Percentiles rank a stretch among this genome's conserved stretches.
Conservation (phyloP, 2,888 invertebrate species). For the Aromia moschata region DNA sequence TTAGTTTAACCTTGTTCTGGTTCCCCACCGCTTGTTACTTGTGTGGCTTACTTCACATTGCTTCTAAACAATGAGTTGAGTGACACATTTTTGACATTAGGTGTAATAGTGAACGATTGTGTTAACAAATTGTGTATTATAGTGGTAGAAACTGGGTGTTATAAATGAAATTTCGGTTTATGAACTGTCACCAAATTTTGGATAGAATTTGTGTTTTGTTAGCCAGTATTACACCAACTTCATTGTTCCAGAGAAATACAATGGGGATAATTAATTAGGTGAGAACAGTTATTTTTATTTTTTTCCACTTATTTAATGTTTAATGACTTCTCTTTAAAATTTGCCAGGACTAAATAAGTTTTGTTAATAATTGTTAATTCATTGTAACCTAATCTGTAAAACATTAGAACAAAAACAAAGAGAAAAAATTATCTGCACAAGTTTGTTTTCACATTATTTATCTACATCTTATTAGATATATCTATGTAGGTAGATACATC, state of each 20-base stretch:
- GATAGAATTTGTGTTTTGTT: constrained; percentile 17
- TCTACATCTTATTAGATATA: no score
- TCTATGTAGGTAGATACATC: no score
- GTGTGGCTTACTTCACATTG: constrained; percentile 46
- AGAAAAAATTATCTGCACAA: no score
- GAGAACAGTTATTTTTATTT: no score
- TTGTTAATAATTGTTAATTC: no score
- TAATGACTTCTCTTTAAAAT: no score
- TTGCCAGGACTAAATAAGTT: no score
- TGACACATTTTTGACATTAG: constrained; percentile 52
- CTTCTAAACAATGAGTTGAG: constrained; percentile 38
- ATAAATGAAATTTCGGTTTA: constrained; percentile 24
- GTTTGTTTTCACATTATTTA: no score
- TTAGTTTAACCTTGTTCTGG: constrained; percentile 10
- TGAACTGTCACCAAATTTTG: not conserved
- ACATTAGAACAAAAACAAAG: no score
- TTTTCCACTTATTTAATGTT: no score
- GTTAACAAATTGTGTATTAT: constrained; percentile 13
- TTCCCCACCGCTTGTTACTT: not conserved
- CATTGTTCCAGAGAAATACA: constrained; percentile 36
- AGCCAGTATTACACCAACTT: constrained; percentile 22
- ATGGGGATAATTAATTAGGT: constrained; percentile 46
- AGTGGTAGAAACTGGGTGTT: constrained; percentile 30
- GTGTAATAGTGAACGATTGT: constrained; percentile 29
- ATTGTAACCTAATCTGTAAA: no score